Conservation (phyloP, 1,140 invertebrate genomes). For the Heliconius nattereri region DNA sequence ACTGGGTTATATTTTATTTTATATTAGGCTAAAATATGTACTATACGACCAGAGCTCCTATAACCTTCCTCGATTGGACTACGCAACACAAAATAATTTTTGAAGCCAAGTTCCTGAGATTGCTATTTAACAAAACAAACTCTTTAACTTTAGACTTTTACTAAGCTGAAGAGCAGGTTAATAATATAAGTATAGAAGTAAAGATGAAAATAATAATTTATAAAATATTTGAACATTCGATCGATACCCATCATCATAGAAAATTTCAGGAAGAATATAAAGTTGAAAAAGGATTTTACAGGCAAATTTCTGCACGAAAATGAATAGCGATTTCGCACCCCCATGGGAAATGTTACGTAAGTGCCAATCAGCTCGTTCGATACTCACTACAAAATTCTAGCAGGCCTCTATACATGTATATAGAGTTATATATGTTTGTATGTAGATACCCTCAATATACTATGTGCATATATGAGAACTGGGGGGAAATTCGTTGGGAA, state of each 20-base stretch:
- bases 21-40: too few relatives aligned
- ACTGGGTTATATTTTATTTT: too few relatives aligned
- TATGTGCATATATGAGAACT: too few relatives aligned
- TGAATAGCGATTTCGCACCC: constrained; percentile 15
- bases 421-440: background rate
- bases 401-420: background rate
- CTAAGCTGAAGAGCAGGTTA: too few relatives aligned
- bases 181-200: too few relatives aligned
- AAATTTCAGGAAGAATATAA: background rate
- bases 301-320: background rate
- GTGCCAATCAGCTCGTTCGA: constrained; percentile 8
- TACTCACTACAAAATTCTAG: constrained; percentile 4
- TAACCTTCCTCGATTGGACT: too few relatives aligned
- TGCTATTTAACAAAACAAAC: too few relatives aligned
- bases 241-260: background rate
- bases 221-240: background rate
- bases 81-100: too few relatives aligned
- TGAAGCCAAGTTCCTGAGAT: too few relatives aligned
- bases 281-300: background rate
- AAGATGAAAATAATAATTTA: background rate
- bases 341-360: constrained; percentile 6
- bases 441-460: background rate
- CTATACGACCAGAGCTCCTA: too few relatives aligned
- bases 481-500: too few relatives aligned
- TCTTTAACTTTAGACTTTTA: too few relatives aligned